These are phyloP conservation scores for Falcaria lacertinaria DNA, from an alignment of 2,888 invertebrate genomes.

Conservation along the genomic window DNA sequence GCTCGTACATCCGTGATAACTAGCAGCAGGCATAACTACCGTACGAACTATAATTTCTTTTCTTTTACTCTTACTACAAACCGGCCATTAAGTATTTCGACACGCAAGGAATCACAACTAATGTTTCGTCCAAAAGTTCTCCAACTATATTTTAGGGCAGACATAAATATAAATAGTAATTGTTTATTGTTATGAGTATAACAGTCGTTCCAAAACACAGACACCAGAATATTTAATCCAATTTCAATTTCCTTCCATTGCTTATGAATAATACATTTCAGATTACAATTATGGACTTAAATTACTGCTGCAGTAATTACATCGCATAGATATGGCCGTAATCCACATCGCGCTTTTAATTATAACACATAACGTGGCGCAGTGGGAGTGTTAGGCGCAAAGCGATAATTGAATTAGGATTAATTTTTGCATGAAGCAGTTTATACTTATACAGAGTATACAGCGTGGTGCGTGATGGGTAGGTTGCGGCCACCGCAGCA, in stretches of 20 bases:
- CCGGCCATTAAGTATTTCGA: no score
- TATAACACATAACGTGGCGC: not conserved
- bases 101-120: no score
- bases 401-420: constrained; percentile 22
- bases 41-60: constrained; percentile 14
- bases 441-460: constrained; percentile 30
- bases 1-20: constrained; percentile 17
- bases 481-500: constrained; percentile 2
- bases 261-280: not conserved
- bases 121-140: no score
- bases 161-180: no score
- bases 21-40: constrained; percentile 19
- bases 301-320: not conserved
- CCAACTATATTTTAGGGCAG: no score
- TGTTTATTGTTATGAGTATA: no score
- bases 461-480: constrained; percentile 13
- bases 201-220: no score
- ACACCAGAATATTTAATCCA: no score
- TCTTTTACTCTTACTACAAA: not conserved
- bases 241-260: no score
- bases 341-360: not conserved
- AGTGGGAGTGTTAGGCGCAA: not conserved
- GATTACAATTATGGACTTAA: not conserved
- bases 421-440: constrained; percentile 22
- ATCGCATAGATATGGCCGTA: not conserved